Evolutionary conservation across 2,113 vertebrate species (phyloP), one percentile per base, ranked within the genome.

Genomic region (Nibea albiflora): DNA sequence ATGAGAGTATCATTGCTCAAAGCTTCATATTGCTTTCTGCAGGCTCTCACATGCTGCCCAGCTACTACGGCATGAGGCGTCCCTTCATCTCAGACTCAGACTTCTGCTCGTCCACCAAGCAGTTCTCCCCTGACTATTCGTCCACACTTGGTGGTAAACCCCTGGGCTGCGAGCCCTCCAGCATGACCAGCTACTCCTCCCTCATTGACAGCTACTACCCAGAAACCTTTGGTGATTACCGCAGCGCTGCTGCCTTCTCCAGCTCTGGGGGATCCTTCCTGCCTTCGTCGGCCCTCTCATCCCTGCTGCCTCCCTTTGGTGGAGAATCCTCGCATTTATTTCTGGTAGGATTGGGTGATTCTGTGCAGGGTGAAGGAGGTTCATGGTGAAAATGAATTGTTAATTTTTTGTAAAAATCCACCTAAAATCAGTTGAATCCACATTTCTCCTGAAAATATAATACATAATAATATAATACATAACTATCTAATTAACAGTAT

Each of bases 41-140:
- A 98, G 98, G 97, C 11, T 96, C 97, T 0, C 95, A 97, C 6
- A 84, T 94, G 67, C 39, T 84, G 1, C 89, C 96, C 0, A 87
- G 95, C 46, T 98, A 96, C 93, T 98, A 97, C 0, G 84, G 97
- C 0, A 83, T 96, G 85, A 94, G 96, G 81, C 96, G 97, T 46
- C 71, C 97, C 14, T 96, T 97, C 83, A 81, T 96, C 3, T 92
- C 97, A 0, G 97, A 99, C 58, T 74, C 96, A 0, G 98, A 99
- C 81, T 96, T 97, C 85, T 93, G 94, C 84, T 89, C 95, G 53
- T 88, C 77, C 74, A 63, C 90, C 15, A 99, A 98, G 86, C 96
- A 95, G 78, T 95, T 96, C 79, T 88, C 92, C 1, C 76, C 90
- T 0, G 97, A 99, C 4, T 97, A 95, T 83, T 54, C 94, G 0